phyloP scores from a whole-genome alignment of 2,113 vertebrate genomes.

The Ctenomys sociabilis region DNA sequence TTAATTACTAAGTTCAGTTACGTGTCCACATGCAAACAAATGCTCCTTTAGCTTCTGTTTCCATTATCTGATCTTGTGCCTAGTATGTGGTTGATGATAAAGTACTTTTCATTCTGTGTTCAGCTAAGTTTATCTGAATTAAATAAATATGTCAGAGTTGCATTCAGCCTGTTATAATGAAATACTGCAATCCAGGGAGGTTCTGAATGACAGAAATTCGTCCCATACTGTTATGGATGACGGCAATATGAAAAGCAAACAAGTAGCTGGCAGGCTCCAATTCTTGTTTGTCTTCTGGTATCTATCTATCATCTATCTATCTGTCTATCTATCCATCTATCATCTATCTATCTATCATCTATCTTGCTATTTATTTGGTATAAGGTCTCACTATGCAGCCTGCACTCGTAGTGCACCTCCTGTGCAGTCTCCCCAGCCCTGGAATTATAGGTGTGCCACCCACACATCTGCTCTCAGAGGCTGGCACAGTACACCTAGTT shows the following conservation, averaged over 20 bases:
- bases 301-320: too few species aligned
- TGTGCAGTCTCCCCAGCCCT: too few species aligned
- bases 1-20: not conserved
- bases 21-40: not conserved
- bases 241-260: not conserved
- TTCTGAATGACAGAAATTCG: not conserved
- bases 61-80: not conserved
- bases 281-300: not conserved
- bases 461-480: too few species aligned
- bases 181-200: not conserved
- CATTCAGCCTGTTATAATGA: not conserved
- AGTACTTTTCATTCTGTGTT: not conserved
- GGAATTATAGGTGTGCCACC: too few species aligned
- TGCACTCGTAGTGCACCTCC: too few species aligned
- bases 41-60: not conserved
- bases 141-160: not conserved
- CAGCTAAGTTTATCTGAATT: not conserved
- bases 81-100: not conserved
- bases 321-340: too few species aligned
- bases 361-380: too few species aligned
- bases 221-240: not conserved
- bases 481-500: too few species aligned
- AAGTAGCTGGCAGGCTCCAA: not conserved
- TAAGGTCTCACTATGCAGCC: too few species aligned
- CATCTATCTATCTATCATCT: too few species aligned